phyloP scores from a whole-genome alignment of 2,113 vertebrate species.

The Enhydra lutris region DNA sequence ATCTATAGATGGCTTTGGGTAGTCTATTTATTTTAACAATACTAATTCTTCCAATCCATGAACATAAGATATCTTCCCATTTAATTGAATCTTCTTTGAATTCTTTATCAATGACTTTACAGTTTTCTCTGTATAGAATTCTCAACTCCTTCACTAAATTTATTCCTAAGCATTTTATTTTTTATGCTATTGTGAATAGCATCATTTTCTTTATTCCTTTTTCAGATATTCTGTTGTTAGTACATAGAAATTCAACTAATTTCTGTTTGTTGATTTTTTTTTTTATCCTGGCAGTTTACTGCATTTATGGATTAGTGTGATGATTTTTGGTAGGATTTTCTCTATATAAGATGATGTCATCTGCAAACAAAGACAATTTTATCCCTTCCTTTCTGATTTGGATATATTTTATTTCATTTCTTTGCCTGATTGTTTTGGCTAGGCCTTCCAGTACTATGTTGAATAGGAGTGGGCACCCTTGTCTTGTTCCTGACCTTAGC shows the following conservation, averaged over 20 bases:
- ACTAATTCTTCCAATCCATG: not conserved
- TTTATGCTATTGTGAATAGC: not conserved
- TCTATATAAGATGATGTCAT: not conserved
- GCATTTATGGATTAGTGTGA: not conserved
- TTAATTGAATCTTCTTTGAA: not conserved
- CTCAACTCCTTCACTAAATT: not conserved
- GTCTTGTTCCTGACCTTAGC: not conserved
- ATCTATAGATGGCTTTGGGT: not conserved
- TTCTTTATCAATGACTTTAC: not conserved
- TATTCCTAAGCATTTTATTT: not conserved
- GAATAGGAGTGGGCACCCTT: not conserved
- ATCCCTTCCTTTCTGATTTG: not conserved
- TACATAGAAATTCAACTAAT: not conserved
- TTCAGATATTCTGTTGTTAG: not conserved
- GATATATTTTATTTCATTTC: not conserved
- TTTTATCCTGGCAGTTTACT: not conserved
- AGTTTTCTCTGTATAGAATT: not conserved
- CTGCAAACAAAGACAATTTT: not conserved
- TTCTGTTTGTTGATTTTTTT: not conserved
- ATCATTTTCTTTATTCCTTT: not conserved
- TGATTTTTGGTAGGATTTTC: not conserved
- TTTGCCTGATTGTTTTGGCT: not conserved
- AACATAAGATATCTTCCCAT: not conserved
- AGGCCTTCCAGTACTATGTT: not conserved
- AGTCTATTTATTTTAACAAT: not conserved